Conservation (phyloP, 2,113 vertebrate genomes). For the Nycticebus coucang region DNA sequence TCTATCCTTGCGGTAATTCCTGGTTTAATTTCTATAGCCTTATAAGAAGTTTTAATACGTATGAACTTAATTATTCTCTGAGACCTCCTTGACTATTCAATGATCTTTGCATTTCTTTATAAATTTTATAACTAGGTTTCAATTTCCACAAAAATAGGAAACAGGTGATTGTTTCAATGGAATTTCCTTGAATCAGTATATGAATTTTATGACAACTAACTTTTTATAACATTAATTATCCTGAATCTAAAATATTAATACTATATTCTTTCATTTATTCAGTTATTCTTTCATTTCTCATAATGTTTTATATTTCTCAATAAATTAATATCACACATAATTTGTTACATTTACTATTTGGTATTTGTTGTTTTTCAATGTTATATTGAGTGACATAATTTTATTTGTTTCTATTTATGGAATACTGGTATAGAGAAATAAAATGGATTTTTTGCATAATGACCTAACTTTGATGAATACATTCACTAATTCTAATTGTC, state of each 20-base stretch:
- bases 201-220: neutral
- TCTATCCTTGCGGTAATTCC: neutral
- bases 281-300: neutral
- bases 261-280: neutral
- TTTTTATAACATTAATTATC: neutral
- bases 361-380: neutral
- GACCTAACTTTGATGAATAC: neutral
- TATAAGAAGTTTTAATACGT: neutral
- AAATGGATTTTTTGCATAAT: neutral
- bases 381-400: neutral
- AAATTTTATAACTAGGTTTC: neutral
- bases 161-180: neutral
- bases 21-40: neutral
- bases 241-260: neutral
- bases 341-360: neutral
- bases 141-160: neutral
- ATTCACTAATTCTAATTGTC: neutral
- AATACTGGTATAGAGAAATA: neutral
- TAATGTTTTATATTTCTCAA: neutral
- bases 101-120: neutral
- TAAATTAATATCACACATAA: accelerated
- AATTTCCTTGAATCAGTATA: neutral
- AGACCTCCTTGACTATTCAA: neutral
- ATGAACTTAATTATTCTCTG: neutral
- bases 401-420: neutral